phyloP scores from a whole-genome alignment of 2,888 invertebrate species.

The Troides oblongomaculatus region DNA sequence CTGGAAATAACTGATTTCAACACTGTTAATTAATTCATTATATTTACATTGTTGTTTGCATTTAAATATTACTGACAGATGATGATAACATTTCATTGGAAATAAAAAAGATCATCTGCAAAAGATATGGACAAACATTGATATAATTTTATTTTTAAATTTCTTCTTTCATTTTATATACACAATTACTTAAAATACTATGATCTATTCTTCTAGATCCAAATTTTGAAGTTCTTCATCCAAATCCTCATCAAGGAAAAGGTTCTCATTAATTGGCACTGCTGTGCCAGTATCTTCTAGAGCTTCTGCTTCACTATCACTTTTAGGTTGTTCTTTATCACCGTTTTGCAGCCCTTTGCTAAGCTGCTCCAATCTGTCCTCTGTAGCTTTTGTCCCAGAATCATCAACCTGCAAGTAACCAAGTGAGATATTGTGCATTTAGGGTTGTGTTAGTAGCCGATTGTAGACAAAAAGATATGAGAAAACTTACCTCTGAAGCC shows the following conservation, averaged over 20 bases:
- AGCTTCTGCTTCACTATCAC: conserved; percentile 39
- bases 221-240: conserved; percentile 92
- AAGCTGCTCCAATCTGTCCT: conserved; percentile 81
- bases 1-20: too few relatives aligned
- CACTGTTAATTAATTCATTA: too few relatives aligned
- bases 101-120: background rate
- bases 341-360: conserved; percentile 54
- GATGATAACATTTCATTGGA: too few relatives aligned
- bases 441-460: background rate
- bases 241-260: conserved; percentile 93
- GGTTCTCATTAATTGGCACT: conserved; percentile 93
- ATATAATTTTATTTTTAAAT: conserved; percentile 26
- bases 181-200: conserved; percentile 21
- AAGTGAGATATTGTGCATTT: background rate
- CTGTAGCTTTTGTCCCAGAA: conserved; percentile 85
- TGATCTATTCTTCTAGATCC: conserved; percentile 82
- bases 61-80: too few relatives aligned
- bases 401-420: conserved; percentile 81
- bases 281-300: conserved; percentile 72
- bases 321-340: conserved; percentile 32
- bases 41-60: too few relatives aligned
- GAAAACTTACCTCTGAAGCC: conserved; percentile 84
- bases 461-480: background rate
- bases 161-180: conserved; percentile 26
- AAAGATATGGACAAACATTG: conserved; percentile 30